Percentiles rank a stretch among this genome's conserved stretches.
These are phyloP conservation scores for Paelopatides confundens DNA, from an alignment of 53 echinoderm and acorn worm species.

Conservation along the genomic window DNA sequence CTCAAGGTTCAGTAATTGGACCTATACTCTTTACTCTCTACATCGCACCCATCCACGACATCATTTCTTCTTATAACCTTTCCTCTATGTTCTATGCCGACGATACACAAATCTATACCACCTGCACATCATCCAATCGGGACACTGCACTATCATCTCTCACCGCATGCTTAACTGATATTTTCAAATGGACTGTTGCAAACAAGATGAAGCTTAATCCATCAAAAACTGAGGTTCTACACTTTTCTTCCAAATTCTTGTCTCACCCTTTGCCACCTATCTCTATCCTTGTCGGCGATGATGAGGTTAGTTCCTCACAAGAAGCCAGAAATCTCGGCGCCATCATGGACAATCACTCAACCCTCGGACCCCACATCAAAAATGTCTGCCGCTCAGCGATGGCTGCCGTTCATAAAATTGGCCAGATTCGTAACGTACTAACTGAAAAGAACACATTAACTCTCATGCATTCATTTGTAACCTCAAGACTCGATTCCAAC, in stretches of 20 bases:
- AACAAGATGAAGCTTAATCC: conserved; percentile 51
- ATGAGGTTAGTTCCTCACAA: no score
- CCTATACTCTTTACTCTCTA: conserved; percentile 46
- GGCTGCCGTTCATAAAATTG: no score
- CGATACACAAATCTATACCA: conserved; percentile 49
- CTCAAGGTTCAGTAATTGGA: conserved; percentile 36
- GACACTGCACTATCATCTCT: background rate
- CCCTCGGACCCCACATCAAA: no score
- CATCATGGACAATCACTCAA: no score
- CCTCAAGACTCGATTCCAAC: conserved; percentile 36
- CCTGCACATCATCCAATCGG: conserved; percentile 50
- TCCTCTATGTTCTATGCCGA: conserved; percentile 60
- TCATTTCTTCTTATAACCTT: conserved; percentile 39
- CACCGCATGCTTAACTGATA: conserved; percentile 54
- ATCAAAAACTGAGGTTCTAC: conserved; percentile 43
- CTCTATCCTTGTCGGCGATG: no score
- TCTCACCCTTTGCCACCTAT: no score
- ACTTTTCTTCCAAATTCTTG: conserved; percentile 61
- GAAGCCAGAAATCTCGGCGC: no score
- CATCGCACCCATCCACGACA: conserved; percentile 49
- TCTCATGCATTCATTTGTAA: no score
- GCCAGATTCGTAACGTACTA: no score
- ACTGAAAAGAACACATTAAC: no score
- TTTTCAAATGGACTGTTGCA: conserved; percentile 9
- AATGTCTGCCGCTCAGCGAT: no score